Evolutionary conservation across 1,140 invertebrate species (phyloP).

Genomic region (Macrotrachela quadricornifera): DNA sequence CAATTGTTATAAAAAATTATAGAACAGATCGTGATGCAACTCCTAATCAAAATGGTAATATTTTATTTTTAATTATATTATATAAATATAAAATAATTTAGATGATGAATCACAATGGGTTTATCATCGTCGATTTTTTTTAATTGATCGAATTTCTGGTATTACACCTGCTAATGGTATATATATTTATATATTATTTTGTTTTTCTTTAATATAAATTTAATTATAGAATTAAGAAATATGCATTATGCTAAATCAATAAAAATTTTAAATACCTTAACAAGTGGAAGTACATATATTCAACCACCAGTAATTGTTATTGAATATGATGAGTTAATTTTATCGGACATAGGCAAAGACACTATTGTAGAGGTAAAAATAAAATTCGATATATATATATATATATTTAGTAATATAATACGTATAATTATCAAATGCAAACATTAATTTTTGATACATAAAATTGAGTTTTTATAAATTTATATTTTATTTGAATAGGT

Average conservation of each 20-base stretch:
- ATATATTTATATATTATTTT: conserved; percentile 5
- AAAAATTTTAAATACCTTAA: conserved; percentile 7
- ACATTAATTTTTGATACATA: no score
- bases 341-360: conserved; percentile 30
- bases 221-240: conserved; percentile 12
- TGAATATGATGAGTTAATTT: conserved; percentile 34
- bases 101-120: conserved; percentile 36
- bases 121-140: conserved; percentile 40
- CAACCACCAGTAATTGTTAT: conserved; percentile 38
- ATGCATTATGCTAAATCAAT: conserved; percentile 26
- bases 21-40: conserved; percentile 13
- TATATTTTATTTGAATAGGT: conserved; percentile 32
- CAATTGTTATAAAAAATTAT: conserved; percentile 32
- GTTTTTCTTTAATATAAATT: conserved; percentile 7
- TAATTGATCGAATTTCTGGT: conserved; percentile 36
- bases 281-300: conserved; percentile 31
- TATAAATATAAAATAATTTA: no score
- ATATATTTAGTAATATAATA: no score
- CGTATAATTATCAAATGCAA: no score
- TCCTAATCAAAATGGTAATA: conserved; percentile 11
- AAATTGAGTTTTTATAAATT: no score
- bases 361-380: background rate
- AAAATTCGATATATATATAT: no score
- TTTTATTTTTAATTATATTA: conserved; percentile 9
- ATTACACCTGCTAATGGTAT: conserved; percentile 10